Base-by-base conservation (phyloP, 2,797 vertebrate genomes). In the Pangasius krempfi region DNA sequence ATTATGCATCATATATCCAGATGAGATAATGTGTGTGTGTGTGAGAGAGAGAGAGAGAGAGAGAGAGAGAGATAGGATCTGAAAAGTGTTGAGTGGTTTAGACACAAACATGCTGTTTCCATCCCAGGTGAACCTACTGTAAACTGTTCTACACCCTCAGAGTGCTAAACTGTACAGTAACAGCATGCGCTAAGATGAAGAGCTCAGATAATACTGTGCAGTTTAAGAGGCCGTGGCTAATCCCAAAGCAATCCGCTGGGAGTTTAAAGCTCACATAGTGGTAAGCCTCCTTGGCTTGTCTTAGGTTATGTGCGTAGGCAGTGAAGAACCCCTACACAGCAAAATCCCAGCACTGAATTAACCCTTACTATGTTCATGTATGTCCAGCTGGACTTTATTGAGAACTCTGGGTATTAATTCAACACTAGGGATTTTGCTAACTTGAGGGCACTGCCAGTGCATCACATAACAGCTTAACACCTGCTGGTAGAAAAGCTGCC, bases 251-350 rank as follows among this genome's bases (percentile, higher is more conserved):
- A 91, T 92, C 89, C 87, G 84, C 25, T 72, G 68, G 90, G 91
- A 92, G 91, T 93, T 93, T 92, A 91, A 90, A 89, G 91, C 91
- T 93, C 92, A 92, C 87, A 72, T 66, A 80, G 83, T 86, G 85
- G 72, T 91, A 93, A 92, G 91, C 91, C 80, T 90, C 54, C 88
- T 92, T 92, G 87, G 70, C 88, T 87, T 85, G 86, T 88, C 90
- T 91, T 88, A 91, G 82, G 85, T 86, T 68, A 85, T 90, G 76
- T 91, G 90, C 76, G 87, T 91, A 88, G 91, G 89, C 87, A 90
- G 86, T 83, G 88, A 84, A 90, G 84, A 88, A 82, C 88, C 85
- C 86, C 40, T 70, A 68, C 80, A 14, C 58, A 82, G 64, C 44
- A 75, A 88, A 88, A 88, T 50, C 56, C 56, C 12, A 33, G 20